Evolutionary conservation across 2,113 vertebrate genomes (phyloP), one percentile per base, ranked within the genome.

Genomic region (Oryzias melastigma): DNA sequence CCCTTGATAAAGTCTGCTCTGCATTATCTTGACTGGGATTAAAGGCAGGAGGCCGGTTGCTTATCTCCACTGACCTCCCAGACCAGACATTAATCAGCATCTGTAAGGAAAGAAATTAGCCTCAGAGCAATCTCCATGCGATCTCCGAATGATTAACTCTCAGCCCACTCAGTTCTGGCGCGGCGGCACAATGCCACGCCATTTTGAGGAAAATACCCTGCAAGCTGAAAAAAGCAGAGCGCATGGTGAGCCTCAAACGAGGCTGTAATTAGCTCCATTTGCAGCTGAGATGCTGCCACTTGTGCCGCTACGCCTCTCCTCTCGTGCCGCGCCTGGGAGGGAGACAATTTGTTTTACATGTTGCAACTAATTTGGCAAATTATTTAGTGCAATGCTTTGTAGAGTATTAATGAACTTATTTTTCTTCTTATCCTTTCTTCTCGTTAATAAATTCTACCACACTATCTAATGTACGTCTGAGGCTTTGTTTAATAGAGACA

Each of bases 31-130:
- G 66, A 79, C 71, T 72, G 71, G 77, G 71, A 81, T 73, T 72
- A 16, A 63, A 73, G 63, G 72, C 74, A 86, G 84, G 83, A 56
- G 41, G 65, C 52, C 58, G 27, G 67, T 58, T 72, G 62, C 85
- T 90, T 91, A 91, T 91, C 89, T 81, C 73, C 75, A 54, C 22
- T 83, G 86, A 90, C 88, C 88, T 88, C 78, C 49, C 83, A 71
- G 78, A 78, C 76, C 70, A 73, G 73, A 66, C 89, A 91, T 90
- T 90, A 91, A 91, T 91, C 89, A 91, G 82, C 78, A 68, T 82
- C 59, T 71, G 82, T 82, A 87, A 87, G 84, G 87, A 87, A 87
- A 91, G 85, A 90, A 90, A 91, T 90, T 85, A 90, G 86, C 82
- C 84, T 84, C 74, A 62, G 65, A 85, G 74, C 83, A 88, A 91